Evolutionary conservation across 2,888 invertebrate species (phyloP).

Genomic region (Dermolepida albohirtum): DNA sequence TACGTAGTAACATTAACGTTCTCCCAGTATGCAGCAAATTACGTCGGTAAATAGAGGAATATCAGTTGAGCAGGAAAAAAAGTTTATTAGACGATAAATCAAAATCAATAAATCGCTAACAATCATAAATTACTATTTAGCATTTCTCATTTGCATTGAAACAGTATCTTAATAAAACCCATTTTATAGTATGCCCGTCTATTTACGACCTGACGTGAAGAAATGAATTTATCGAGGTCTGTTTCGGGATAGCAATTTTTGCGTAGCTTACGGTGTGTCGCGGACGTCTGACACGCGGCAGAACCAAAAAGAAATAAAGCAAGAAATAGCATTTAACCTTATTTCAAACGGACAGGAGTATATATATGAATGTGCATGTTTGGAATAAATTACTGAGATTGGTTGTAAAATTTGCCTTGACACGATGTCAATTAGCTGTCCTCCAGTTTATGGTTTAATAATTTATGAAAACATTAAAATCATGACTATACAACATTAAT

Average conservation of each 20-base stretch:
- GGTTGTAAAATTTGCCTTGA: constrained; percentile 35
- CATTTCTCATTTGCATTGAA: constrained; percentile 25
- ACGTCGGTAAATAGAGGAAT: background rate
- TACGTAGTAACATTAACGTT: background rate
- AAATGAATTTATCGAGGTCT: constrained; percentile 30
- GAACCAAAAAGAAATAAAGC: constrained; percentile 19
- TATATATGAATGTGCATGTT: constrained; percentile 30
- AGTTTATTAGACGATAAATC: constrained; percentile 24
- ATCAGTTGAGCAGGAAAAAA: constrained; percentile 14
- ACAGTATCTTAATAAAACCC: constrained; percentile 1
- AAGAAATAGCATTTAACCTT: constrained; percentile 10
- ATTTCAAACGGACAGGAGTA: constrained; percentile 10
- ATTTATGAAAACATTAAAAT: constrained; percentile 36
- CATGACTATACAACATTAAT: background rate
- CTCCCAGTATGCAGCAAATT: background rate
- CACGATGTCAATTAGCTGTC: constrained; percentile 39
- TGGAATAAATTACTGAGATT: constrained; percentile 32
- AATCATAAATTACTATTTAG: constrained; percentile 19
- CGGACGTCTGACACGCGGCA: constrained; percentile 22
- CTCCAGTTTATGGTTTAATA: constrained; percentile 36
- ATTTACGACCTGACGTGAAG: constrained; percentile 25
- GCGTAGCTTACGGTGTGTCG: constrained; percentile 15
- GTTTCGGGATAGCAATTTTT: constrained; percentile 19
- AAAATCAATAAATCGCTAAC: constrained; percentile 28
- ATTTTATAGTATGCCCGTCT: constrained; percentile 4